Evolutionary conservation across 1,140 invertebrate genomes (phyloP).

Genomic region (Diploscapter pachys): DNA sequence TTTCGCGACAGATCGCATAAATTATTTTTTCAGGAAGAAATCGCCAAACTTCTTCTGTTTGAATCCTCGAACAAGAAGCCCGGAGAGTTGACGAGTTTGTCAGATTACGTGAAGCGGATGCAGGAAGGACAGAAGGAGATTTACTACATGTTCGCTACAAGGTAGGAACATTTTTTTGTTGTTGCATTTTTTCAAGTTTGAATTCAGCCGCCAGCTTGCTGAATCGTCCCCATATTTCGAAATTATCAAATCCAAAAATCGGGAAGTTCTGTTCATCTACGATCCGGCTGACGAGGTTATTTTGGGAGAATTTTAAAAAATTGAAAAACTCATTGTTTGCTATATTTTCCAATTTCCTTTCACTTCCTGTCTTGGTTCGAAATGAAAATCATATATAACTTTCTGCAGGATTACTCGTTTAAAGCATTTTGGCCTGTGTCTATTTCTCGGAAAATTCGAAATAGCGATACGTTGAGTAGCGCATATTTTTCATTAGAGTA

Average conservation of each 20-base stretch:
- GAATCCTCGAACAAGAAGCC: constrained; percentile 77
- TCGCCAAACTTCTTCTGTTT: constrained; percentile 82
- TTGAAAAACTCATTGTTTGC: neutral
- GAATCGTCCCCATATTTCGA: constrained; percentile 91
- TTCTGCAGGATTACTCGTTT: too few relatives aligned
- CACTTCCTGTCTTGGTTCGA: too few relatives aligned
- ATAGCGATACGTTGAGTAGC: too few relatives aligned
- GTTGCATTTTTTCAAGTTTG: neutral
- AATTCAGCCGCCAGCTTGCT: constrained; percentile 75
- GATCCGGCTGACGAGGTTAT: constrained; percentile 83
- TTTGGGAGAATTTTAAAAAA: neutral
- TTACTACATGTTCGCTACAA: constrained; percentile 79
- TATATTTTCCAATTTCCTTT: too few relatives aligned
- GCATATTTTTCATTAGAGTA: too few relatives aligned
- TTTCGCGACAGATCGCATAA: constrained; percentile 25
- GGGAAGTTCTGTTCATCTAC: constrained; percentile 90
- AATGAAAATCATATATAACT: too few relatives aligned
- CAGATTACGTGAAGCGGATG: constrained; percentile 76
- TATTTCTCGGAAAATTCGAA: too few relatives aligned
- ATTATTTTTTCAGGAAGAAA: constrained; percentile 72
- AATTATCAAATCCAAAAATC: constrained; percentile 74
- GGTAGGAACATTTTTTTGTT: constrained; percentile 41
- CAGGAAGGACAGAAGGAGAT: constrained; percentile 78
- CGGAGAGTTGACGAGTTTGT: constrained; percentile 75
- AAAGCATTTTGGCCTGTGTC: too few relatives aligned